Conservation (phyloP, 2,888 invertebrate genomes). For the Drosophila austrosaltans region DNA sequence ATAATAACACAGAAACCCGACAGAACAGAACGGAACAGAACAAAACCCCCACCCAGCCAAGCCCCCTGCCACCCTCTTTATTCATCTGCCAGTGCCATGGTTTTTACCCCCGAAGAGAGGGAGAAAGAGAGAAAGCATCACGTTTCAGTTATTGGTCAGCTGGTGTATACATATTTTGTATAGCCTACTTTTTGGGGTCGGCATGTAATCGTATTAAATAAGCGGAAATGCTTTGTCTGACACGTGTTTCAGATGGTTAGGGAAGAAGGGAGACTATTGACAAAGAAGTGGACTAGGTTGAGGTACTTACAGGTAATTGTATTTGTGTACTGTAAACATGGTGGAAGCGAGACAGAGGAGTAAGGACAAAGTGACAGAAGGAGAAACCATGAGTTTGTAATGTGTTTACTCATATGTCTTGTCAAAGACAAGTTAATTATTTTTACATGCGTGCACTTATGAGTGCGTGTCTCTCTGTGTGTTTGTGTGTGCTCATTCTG, state of each 20-base stretch:
- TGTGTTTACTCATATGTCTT: slow-evolving; percentile 75
- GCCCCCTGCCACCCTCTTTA: not conserved
- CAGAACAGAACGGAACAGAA: slow-evolving; percentile 31
- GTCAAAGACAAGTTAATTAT: slow-evolving; percentile 73
- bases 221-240: slow-evolving; percentile 71
- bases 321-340: slow-evolving; percentile 53
- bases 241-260: slow-evolving; percentile 54
- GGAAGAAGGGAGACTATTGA: not conserved
- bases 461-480: slow-evolving; percentile 24
- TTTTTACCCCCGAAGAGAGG: not conserved
- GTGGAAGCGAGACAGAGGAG: slow-evolving; percentile 21
- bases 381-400: slow-evolving; percentile 30
- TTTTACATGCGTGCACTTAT: slow-evolving; percentile 16
- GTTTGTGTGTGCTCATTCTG: slow-evolving; percentile 33
- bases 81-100: too few species aligned
- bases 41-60: not conserved
- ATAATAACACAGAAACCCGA: slow-evolving; percentile 31
- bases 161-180: slow-evolving; percentile 19
- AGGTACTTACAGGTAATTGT: slow-evolving; percentile 54
- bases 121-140: slow-evolving; percentile 17
- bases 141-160: slow-evolving; percentile 36
- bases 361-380: not conserved
- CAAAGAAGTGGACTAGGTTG: slow-evolving; percentile 9
- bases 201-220: slow-evolving; percentile 65
- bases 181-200: slow-evolving; percentile 48